These are phyloP conservation scores for Dromius quadrimaculatus DNA, from an alignment of 2,888 invertebrate genomes.

Conservation along the genomic window DNA sequence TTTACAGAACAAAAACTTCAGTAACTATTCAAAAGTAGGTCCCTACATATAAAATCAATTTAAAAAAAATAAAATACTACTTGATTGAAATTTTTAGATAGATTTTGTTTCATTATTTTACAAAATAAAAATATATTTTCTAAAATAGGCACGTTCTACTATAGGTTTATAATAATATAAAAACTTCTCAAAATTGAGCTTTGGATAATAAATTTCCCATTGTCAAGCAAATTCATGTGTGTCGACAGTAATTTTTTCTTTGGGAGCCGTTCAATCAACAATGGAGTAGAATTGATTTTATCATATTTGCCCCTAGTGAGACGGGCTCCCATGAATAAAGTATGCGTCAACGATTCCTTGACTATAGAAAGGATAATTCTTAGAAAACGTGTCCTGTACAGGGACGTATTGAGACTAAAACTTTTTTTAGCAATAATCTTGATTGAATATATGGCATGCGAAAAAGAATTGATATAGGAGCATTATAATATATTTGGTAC, in stretches of 20 bases:
- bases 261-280: neutral
- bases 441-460: neutral
- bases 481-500: no score
- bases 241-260: neutral
- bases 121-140: no score
- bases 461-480: no score
- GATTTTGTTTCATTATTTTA: no score
- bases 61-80: no score
- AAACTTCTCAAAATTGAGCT: neutral
- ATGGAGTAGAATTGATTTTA: conserved; percentile 22
- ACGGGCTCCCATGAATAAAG: conserved; percentile 3
- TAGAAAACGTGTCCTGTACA: conserved; percentile 13
- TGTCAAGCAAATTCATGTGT: neutral
- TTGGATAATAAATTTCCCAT: conserved; percentile 10
- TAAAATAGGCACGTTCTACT: no score
- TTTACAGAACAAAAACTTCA: no score
- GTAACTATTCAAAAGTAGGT: no score
- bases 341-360: conserved; percentile 35
- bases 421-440: neutral
- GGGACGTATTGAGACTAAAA: neutral
- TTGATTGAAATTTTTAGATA: no score
- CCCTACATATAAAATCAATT: no score
- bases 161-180: no score
- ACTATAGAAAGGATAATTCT: conserved; percentile 37
- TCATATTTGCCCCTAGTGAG: neutral